Base-by-base conservation (phyloP, 2,888 invertebrate species). In the Nemotelus pantherinus region DNA sequence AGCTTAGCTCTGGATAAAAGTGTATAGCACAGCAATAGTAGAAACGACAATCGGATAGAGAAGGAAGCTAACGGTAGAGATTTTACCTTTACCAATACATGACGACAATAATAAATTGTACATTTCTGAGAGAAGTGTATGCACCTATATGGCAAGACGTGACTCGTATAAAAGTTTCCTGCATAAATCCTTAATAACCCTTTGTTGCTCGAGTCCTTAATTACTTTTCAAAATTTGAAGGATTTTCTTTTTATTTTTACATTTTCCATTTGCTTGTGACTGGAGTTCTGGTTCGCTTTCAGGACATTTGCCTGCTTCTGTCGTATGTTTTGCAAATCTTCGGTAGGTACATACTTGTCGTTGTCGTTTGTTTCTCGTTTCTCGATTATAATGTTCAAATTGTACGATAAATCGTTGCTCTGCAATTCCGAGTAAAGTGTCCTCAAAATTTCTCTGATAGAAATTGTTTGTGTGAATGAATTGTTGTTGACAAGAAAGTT, bases 81-180 rank as follows among this genome's bases (percentile, higher is more conserved):
- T 47, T 6, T n/a, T 43, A 9, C 70, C 55, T 70, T 70, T 70
- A 70, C 70, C 70, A 74, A 74, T 60, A n/a, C 72, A 60, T 47
- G 72, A 60, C 74, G 74, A 70, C 53, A 70, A 70, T 25, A 25
- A 25, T 70, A 70, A 70, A 70, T 70, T 70, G 70, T 70, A 70
- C 70, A 70, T 70, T 70, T 67, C 25, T 70, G 43, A 41, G 70
- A 50, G 53, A 63, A 74, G 48, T 48, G 60, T 74, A 63, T 25
- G 25, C 25, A 25, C 25, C 25, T 25, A 25, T 25, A 25, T 74
- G 48, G 63, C 47, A 63, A 60, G 74, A 74, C 74, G 74, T 74
- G 74, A 74, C 74, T 74, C 74, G 63, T 74, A 74, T 74, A 74
- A 74, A 74, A 74, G 74, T 74, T 74, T 74, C 74, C 74, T 74